Base-by-base conservation (phyloP, 2,797 vertebrate species). In the Sebastes matsubarae region DNA sequence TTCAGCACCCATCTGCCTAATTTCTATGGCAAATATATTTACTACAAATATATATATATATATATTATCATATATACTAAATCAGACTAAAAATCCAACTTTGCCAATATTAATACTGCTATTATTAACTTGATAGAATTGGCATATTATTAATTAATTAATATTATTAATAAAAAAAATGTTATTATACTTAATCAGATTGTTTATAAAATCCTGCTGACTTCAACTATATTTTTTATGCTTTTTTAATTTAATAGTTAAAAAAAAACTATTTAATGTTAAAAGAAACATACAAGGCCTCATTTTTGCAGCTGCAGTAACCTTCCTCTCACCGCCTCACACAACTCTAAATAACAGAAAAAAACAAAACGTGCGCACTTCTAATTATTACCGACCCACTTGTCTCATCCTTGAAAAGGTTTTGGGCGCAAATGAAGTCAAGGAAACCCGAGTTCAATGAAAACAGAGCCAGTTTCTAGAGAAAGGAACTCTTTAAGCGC, bases 301-400 rank as follows among this genome's bases (percentile, higher is more conserved):
- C 29, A 2, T 1, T 67, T 70, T 66, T 16, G 12, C 66, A 67
- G 27, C 24, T 18, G 20, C 16, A 46, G 18, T 16, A 70, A 73
- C 36, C 58, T 34, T 72, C 70, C 36, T 66, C 27, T 38, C 0
- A 1, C 29, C 32, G 66, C n/a, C 22, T 18, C 60, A 58, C 57
- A 68, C 68, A 68, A 77, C 68, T 76, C 55, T 55, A 63, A 76
- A 83, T 36, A 58, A 63, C 2, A 68, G 72, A 67, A 81, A 52
- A 46, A 87, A 87, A 81, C 18, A 81, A 88, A 85, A 91, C 65
- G 71, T 82, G 73, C 74, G 72, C 80, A 83, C 50, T 77, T 83
- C 78, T 27, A 67, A 84, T 94, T 92, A 91, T 90, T 89, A 90
- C 90, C 90, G 90, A 92, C 38, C 78, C 85, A 87, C 73, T 91